These are phyloP conservation scores for Passer domesticus DNA, from an alignment of 2,113 vertebrate genomes.

Conservation along the genomic window DNA sequence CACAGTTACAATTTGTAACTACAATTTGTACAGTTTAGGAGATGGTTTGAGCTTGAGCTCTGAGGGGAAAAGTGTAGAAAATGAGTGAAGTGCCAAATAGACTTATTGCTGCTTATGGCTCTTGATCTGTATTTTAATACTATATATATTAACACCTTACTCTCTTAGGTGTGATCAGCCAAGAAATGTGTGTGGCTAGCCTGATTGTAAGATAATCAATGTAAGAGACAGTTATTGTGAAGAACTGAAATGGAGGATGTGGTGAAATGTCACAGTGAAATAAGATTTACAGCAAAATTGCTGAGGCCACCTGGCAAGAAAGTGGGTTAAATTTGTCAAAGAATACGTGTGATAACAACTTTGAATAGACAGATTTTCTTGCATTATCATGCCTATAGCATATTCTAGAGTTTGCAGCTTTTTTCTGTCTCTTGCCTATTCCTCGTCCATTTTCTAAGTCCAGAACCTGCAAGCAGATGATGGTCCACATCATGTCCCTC, in stretches of 20 bases:
- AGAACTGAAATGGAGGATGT: neutral
- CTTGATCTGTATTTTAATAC: neutral
- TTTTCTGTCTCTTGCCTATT: neutral
- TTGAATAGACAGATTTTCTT: neutral
- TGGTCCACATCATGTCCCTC: accelerated
- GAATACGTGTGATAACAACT: neutral
- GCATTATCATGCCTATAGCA: neutral
- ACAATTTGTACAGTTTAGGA: neutral
- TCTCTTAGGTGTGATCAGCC: neutral
- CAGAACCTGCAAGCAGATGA: neutral
- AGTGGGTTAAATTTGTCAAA: neutral
- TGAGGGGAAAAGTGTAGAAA: neutral
- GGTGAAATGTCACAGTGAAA: neutral
- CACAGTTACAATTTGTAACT: neutral
- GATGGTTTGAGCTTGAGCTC: neutral
- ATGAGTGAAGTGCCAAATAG: neutral
- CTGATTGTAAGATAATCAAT: neutral
- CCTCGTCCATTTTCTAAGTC: neutral
- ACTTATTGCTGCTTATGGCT: neutral
- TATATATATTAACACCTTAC: neutral
- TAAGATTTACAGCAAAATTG: neutral
- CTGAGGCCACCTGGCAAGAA: neutral
- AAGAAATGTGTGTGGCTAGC: neutral
- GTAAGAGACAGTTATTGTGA: neutral
- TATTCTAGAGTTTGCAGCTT: neutral